phyloP scores from a whole-genome alignment of 1,140 invertebrate genomes.

The Glossosoma conforme region DNA sequence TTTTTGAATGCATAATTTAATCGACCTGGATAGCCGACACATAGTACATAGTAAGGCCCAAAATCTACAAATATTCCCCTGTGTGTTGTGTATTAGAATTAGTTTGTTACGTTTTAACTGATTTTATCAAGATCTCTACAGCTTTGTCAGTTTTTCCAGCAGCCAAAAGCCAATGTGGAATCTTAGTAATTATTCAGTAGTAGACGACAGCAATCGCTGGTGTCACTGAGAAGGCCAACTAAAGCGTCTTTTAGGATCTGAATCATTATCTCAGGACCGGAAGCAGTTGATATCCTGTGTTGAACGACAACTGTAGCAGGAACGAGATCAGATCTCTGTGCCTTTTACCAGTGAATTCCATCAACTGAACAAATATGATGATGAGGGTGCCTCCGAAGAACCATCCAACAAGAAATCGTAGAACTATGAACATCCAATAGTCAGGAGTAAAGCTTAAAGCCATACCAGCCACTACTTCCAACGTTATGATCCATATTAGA shows the following conservation, averaged over 20 bases:
- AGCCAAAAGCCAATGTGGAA: conserved; percentile 49
- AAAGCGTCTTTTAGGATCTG: conserved; percentile 36
- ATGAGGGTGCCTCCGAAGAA: conserved; percentile 50
- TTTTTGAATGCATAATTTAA: too few species aligned
- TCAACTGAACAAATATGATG: conserved; percentile 44
- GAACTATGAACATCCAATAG: conserved; percentile 51
- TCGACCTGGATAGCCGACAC: too few species aligned
- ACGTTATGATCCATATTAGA: too few species aligned
- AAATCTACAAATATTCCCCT: too few species aligned
- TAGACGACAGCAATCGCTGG: conserved; percentile 34
- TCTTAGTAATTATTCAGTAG: conserved; percentile 46
- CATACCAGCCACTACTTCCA: conserved; percentile 51
- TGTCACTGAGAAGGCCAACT: conserved; percentile 32
- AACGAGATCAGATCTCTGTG: conserved; percentile 50
- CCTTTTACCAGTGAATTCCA: conserved; percentile 34
- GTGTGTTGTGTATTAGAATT: conserved; percentile 36
- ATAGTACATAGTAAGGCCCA: too few species aligned
- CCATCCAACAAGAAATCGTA: conserved; percentile 49
- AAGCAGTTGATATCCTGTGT: conserved; percentile 40
- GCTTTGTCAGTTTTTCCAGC: conserved; percentile 50
- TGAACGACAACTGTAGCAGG: conserved; percentile 48
- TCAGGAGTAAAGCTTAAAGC: conserved; percentile 50
- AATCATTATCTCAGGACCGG: conserved; percentile 43
- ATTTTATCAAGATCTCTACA: conserved; percentile 35
- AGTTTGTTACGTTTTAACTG: conserved; percentile 37